phyloP scores from a whole-genome alignment of 2,797 vertebrate genomes.

The Amblyraja radiata region DNA sequence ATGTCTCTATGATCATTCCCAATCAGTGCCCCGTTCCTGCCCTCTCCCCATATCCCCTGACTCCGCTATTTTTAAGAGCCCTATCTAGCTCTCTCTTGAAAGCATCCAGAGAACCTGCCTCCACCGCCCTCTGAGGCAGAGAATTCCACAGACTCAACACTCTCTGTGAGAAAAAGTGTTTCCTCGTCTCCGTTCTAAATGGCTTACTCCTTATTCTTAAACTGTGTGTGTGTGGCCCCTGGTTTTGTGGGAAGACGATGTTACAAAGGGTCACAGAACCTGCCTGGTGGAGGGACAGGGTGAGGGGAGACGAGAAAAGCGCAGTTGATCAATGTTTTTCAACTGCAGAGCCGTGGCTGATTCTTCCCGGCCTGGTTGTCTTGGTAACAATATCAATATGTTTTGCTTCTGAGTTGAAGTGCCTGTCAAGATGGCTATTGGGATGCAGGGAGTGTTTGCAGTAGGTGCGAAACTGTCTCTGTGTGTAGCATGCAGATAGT shows the following conservation, averaged over 20 bases:
- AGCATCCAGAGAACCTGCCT: no score
- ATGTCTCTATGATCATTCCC: no score
- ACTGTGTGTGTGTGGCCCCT: no score
- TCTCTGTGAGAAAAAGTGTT: no score
- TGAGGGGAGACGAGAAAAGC: not conserved
- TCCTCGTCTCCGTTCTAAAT: no score
- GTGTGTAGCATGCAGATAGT: not conserved
- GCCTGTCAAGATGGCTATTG: slow-evolving; percentile 2
- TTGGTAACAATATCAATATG: not conserved
- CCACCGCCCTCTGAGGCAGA: no score
- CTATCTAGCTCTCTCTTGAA: no score
- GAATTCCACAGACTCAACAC: no score
- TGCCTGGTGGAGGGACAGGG: not conserved
- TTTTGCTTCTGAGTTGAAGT: slow-evolving; percentile 1
- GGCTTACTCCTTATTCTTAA: no score
- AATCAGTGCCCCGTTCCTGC: no score
- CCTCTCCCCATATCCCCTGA: no score
- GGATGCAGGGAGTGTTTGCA: not conserved
- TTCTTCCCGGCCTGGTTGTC: slow-evolving; percentile 6
- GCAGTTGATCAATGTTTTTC: not conserved
- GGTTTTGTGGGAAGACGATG: not conserved
- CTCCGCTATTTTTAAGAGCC: no score
- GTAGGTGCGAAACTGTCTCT: not conserved
- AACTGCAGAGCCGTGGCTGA: not conserved
- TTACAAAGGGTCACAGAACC: not conserved